A percentile compares a stretch with the other conserved stretches of the same genome.
phyloP scores from a whole-genome alignment of 1,140 invertebrate species.

The Heterodera schachtii region DNA sequence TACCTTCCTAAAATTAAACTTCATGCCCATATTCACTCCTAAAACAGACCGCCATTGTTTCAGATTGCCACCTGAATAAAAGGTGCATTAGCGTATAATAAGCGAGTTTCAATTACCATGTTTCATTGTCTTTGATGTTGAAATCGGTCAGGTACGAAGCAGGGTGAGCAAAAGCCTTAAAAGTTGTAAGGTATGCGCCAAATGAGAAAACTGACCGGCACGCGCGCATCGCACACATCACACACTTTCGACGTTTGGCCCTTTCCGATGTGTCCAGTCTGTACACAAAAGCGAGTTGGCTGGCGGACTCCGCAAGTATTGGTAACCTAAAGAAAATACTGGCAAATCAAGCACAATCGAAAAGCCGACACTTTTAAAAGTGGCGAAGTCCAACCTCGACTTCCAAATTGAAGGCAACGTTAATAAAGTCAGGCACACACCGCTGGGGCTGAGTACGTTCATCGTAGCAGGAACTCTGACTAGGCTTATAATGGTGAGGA shows the following conservation, averaged over 20 bases:
- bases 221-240: conserved; percentile 47
- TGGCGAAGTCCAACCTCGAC: conserved; percentile 74
- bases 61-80: conserved; percentile 82
- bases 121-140: conserved; percentile 83
- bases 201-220: conserved; percentile 20
- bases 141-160: conserved; percentile 85
- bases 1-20: conserved; percentile 71
- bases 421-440: conserved; percentile 93
- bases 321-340: conserved; percentile 68
- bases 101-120: conserved; percentile 70
- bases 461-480: conserved; percentile 69
- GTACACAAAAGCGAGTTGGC: conserved; percentile 82
- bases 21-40: not conserved
- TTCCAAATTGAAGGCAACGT: conserved; percentile 83
- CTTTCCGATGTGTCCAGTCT: conserved; percentile 67
- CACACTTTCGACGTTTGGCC: conserved; percentile 57
- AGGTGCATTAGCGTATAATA: not conserved
- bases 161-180: conserved; percentile 72
- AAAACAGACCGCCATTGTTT: conserved; percentile 78
- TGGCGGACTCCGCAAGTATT: conserved; percentile 86
- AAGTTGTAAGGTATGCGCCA: conserved; percentile 62
- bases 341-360: not conserved
- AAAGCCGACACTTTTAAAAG: not conserved
- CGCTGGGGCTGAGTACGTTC: conserved; percentile 72
- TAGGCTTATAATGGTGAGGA: conserved; percentile 13